Evolutionary conservation across 2,888 invertebrate genomes (phyloP), one percentile per base, ranked within the genome.

Genomic region (Congeria kusceri): DNA sequence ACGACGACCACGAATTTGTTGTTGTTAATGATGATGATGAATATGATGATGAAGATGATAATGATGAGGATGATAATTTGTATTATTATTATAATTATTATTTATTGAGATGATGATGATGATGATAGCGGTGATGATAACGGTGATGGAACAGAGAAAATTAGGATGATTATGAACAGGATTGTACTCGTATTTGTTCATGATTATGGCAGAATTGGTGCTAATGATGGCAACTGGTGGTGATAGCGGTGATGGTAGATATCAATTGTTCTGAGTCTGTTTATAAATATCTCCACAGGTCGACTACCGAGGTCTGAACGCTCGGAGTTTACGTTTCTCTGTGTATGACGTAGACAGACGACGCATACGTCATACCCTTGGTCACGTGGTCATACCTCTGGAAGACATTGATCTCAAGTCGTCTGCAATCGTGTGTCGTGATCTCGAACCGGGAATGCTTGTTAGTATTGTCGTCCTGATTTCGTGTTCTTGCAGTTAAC

Each of bases 331-430:
- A 23, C 86, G 92, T 29, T 88, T 94, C 57, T 92, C 92, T 11
- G 91, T 93, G 15, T 93, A 93, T 84, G 93, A 93, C 83, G 91
- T 93, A 15, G 94, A 94, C 85, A 90, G 88, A 68, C 87, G 92
- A 39, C 90, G 92, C 5, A 82, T 94, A 23, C 92, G 93, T 49
- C 91, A 92, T 74, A 90, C 92, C 1, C 85, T 94, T 0, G 94
- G 94, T 58, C 92, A 93, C 84, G 91, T 91, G 61, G 81, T 92
- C 23, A 86, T 93, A 28, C 87, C 90, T 0, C 83, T 94, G 7
- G 83, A 83, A 49, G 91, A 91, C 32, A 68, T 91, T 32, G 92
- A 93, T 75, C 73, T 92, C 4, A 85, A 82, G 20, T 90, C 89
- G 56, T 89, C 89, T 23, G 91, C 91, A 23, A 83, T 90, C 3